phyloP scores from a whole-genome alignment of 2,888 invertebrate species.

The Heteromurus nitidus region DNA sequence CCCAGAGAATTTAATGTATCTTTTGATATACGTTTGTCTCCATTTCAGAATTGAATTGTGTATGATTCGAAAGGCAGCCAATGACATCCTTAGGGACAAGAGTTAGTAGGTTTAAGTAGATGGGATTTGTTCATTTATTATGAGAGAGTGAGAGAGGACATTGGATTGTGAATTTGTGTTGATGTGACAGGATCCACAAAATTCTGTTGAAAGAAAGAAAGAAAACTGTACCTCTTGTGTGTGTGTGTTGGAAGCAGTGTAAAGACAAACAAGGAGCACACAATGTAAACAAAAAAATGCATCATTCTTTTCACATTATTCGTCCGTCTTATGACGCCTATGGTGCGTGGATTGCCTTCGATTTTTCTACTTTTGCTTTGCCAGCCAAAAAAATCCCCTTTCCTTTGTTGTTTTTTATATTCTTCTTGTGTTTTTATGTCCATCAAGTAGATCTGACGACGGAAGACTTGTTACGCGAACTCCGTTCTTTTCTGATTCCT shows the following conservation, averaged over 20 bases:
- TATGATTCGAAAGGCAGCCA: too few relatives aligned
- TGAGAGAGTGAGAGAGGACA: too few relatives aligned
- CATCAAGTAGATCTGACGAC: constrained; percentile 47
- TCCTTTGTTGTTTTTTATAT: constrained; percentile 50
- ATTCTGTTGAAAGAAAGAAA: too few relatives aligned
- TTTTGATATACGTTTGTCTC: too few relatives aligned
- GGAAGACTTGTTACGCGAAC: constrained; percentile 54
- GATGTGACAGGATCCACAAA: too few relatives aligned
- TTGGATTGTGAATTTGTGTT: too few relatives aligned
- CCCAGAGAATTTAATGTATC: too few relatives aligned
- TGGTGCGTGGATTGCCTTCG: neutral
- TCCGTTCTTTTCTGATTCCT: constrained; percentile 14
- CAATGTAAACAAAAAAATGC: constrained; percentile 45
- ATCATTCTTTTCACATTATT: constrained; percentile 40
- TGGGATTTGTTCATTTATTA: constrained; percentile 1
- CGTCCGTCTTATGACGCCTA: constrained; percentile 29
- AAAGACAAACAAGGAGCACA: constrained; percentile 28
- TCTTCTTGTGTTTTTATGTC: constrained; percentile 53
- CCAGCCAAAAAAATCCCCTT: constrained; percentile 42
- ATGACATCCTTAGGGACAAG: too few relatives aligned
- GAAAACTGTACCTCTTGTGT: too few relatives aligned
- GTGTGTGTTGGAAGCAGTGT: too few relatives aligned
- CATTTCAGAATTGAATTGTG: too few relatives aligned
- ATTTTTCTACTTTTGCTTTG: neutral
- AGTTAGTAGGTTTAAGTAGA: too few relatives aligned